These are phyloP conservation scores for Ornithoptera priamus DNA, from an alignment of 2,888 invertebrate genomes.

Conservation along the genomic window DNA sequence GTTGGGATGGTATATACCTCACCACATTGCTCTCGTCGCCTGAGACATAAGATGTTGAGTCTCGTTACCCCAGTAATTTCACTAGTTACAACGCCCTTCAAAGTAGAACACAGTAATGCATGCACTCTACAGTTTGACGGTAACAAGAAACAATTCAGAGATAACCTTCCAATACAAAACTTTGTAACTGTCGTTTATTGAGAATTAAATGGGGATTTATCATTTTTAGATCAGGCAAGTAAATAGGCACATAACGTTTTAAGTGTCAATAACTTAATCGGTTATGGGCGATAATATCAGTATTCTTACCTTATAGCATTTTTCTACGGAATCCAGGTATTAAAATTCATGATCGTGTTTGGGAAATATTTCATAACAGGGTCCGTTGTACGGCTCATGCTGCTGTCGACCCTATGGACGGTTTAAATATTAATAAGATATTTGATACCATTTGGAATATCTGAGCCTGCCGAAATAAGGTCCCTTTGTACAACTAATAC, in stretches of 20 bases:
- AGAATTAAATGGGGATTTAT: neutral
- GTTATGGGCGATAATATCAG: neutral
- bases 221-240: neutral
- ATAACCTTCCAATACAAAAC: too few species aligned
- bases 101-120: too few species aligned
- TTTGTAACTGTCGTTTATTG: neutral
- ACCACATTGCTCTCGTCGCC: too few species aligned
- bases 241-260: neutral
- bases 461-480: neutral
- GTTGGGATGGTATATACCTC: too few species aligned
- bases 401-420: conserved; percentile 8
- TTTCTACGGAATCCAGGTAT: conserved; percentile 8
- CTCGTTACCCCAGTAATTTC: too few species aligned
- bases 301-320: conserved; percentile 2
- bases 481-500: neutral
- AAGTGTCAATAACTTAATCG: neutral
- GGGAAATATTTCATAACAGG: conserved; percentile 15
- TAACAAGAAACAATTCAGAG: too few species aligned
- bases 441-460: neutral
- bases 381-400: conserved; percentile 6
- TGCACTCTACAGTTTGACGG: too few species aligned
- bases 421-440: conserved; percentile 11
- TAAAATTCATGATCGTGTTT: conserved; percentile 18
- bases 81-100: too few species aligned
- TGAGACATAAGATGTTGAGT: too few species aligned